Evolutionary conservation across 2,113 vertebrate species (phyloP), one percentile per base, ranked within the genome.

Genomic region (Bucco capensis): DNA sequence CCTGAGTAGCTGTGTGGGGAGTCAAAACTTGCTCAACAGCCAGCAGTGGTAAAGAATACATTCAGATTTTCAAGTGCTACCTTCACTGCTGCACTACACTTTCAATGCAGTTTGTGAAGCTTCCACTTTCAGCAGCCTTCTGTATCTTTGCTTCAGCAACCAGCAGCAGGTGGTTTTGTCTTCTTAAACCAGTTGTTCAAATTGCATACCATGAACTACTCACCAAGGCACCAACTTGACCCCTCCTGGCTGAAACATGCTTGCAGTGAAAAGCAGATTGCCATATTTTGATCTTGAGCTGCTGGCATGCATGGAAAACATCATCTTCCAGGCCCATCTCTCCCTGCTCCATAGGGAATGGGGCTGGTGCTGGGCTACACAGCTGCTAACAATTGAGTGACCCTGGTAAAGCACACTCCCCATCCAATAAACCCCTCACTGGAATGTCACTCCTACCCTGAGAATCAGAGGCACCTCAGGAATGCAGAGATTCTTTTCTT

Each of bases 391-490:
- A 91, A 89, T 42, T 78, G 72, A 90, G 64, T 3, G 19, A 64
- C 79, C 88, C 70, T 81, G 74, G 70, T 49, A 81, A 92, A 79
- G 70, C 6, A 21, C 35, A 66, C 77, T 93, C 70, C 54, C 51
- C 74, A 82, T 77, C 81, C 75, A 85, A 49, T 80, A 85, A 96
- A 86, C 78, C 81, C 86, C 84, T 87, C 74, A 62, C 50, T 80
- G 96, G 89, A 96, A 96, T 96, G 93, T 95, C 90, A 82, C 67
- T 95, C 84, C 95, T 86, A 70, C 74, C 81, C 92, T 18, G 42
- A 93, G 92, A 93, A 94, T 83, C 85, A 82, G 87, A 96, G 80
- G 94, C 94, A 61, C 96, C 87, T 93, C 83, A 76, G 83, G 94
- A 96, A 96, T 90, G 94, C 69, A 81, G 73, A 91, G 54, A 74